Conservation (phyloP, 1,140 invertebrate species). For the Chrysoperla carnea region DNA sequence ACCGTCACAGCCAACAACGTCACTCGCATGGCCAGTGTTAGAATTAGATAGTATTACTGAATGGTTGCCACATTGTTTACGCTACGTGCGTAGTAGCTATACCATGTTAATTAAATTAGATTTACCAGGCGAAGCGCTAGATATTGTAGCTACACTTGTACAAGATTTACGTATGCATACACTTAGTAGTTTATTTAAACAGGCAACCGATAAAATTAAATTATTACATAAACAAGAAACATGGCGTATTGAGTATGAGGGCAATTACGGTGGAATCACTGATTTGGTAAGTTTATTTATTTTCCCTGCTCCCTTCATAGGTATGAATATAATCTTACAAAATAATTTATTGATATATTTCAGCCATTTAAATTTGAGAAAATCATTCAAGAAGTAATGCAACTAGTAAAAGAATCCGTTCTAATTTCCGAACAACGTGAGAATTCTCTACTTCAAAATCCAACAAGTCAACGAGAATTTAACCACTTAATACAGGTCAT, state of each 20-base stretch:
- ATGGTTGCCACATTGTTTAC: slow-evolving; percentile 66
- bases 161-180: slow-evolving; percentile 79
- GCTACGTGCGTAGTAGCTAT: slow-evolving; percentile 50
- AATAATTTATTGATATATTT: slow-evolving; percentile 11
- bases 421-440: slow-evolving; percentile 53
- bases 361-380: slow-evolving; percentile 75
- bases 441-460: slow-evolving; percentile 40
- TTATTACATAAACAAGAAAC: slow-evolving; percentile 63
- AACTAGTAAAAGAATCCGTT: slow-evolving; percentile 72
- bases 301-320: no score
- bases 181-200: slow-evolving; percentile 68
- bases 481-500: slow-evolving; percentile 51
- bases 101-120: slow-evolving; percentile 53
- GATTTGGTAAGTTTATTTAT: slow-evolving; percentile 46
- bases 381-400: slow-evolving; percentile 65
- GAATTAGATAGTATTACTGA: slow-evolving; percentile 34
- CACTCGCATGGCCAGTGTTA: slow-evolving; percentile 23
- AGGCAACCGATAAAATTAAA: slow-evolving; percentile 62
- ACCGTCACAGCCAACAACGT: slow-evolving; percentile 19
- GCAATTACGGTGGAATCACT: slow-evolving; percentile 64
- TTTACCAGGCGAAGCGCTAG: slow-evolving; percentile 60
- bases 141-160: slow-evolving; percentile 66
- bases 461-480: slow-evolving; percentile 42
- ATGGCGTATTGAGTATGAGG: slow-evolving; percentile 74
- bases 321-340: no score